Base-by-base conservation (phyloP, 1,140 invertebrate species). In the Latrodectus geometricus region DNA sequence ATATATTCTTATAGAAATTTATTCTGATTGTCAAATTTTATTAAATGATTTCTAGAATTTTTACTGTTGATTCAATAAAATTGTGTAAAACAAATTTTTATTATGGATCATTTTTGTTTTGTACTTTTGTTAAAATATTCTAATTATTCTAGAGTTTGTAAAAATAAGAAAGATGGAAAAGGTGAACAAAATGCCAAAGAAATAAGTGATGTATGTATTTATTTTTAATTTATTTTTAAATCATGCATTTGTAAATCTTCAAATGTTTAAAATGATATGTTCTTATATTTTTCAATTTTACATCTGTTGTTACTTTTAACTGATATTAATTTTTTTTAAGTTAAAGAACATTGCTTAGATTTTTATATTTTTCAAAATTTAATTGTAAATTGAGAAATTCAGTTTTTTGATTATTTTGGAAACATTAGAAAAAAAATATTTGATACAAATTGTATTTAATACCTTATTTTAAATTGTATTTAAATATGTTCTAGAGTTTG, bases 101-200 rank as follows among this genome's bases (percentile, higher is more conserved):
- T 35, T 5, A 35, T 35, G 5, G 5, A 35, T 35, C 5, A 35
- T n/a, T n/a, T n/a, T 35, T 35, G 35, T 5, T 3, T 35, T 35
- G 35, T 35, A 35, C 35, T 35, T 35, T 35, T 35, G 35, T 35
- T 35, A 35, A 35, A 35, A 35, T 35, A 35, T 20, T 12, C 68
- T 52, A 72, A 17, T 35, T 52, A 35, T 81, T 76, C 8, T 65
- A 88, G 95, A 88, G 95, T 97, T 9, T 95, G 94, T 89, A 93
- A 97, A 61, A 92, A 93, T 0, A 96, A 97, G 89, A 94, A 94
- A 86, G 96, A 97, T 89, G 91, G 94, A 11, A 94, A 95, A 73
- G 95, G 95, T 4, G 97, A 98, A 92, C 93, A 95, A 4, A 96
- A 96, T 90, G 97, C 97, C 5, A 96, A 97, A 90, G 97, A 99